These are phyloP conservation scores for Aulostomus chinensis DNA, from an alignment of 2,797 vertebrate genomes.

Conservation along the genomic window DNA sequence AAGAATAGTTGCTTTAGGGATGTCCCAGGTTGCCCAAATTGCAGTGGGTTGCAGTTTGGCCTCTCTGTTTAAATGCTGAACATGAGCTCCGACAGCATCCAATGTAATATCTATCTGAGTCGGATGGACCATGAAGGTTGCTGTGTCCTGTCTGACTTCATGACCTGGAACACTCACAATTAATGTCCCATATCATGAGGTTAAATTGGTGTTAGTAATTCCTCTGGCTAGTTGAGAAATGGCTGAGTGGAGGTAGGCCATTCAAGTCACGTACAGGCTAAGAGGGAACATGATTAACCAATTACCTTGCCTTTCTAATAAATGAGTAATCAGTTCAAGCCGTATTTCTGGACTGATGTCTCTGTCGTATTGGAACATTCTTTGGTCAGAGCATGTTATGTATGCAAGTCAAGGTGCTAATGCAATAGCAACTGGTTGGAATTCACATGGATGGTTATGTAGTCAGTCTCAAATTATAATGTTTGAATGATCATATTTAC, in stretches of 20 bases:
- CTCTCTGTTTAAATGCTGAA: constrained; percentile 52
- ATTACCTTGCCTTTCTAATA: constrained; percentile 71
- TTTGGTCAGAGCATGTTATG: constrained; percentile 27
- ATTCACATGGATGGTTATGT: constrained; percentile 19
- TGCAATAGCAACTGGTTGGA: constrained; percentile 28
- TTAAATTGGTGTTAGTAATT: constrained; percentile 76
- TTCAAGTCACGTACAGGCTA: constrained; percentile 63
- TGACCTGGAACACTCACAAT: constrained; percentile 76
- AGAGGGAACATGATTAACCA: constrained; percentile 73
- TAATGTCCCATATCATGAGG: constrained; percentile 73
- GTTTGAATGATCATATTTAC: no score
- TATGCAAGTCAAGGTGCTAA: constrained; percentile 22
- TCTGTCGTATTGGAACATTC: constrained; percentile 52
- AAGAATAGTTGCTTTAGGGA: constrained; percentile 71
- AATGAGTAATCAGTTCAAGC: constrained; percentile 70
- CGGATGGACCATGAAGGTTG: constrained; percentile 68
- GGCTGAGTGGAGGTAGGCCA: constrained; percentile 24
- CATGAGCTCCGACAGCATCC: constrained; percentile 32
- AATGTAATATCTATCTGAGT: constrained; percentile 64
- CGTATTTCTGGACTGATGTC: constrained; percentile 63
- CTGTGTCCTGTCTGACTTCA: constrained; percentile 67
- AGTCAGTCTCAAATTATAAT: no score
- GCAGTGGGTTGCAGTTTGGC: constrained; percentile 66
- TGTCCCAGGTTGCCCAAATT: constrained; percentile 67
- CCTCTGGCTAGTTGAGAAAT: constrained; percentile 57